A percentile compares a stretch with the other conserved stretches of the same genome.
Conservation (phyloP, 2,113 vertebrate genomes). For the Thamnaconus septentrionalis region DNA sequence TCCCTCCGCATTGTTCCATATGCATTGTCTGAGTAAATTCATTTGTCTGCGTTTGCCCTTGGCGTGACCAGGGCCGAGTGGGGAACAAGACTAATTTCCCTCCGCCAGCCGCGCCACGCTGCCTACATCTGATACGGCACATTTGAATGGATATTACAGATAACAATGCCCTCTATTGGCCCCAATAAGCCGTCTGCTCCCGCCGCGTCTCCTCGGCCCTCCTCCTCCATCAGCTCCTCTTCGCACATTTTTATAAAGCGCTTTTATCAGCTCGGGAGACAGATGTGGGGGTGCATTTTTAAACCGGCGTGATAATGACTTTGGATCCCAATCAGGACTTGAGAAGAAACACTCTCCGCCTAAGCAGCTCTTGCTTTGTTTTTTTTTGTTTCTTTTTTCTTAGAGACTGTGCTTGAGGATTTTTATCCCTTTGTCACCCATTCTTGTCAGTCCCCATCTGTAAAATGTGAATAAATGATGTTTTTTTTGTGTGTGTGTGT, state of each 20-base stretch:
- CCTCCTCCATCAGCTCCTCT: conserved; percentile 9
- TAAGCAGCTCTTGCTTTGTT: no score
- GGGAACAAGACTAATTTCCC: conserved; percentile 67
- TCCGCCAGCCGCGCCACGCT: conserved; percentile 45
- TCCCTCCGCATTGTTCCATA: conserved; percentile 32
- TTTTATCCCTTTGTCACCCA: conserved; percentile 20
- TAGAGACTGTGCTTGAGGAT: background rate
- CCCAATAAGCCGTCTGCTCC: conserved; percentile 57
- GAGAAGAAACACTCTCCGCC: no score
- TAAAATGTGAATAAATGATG: conserved; percentile 39
- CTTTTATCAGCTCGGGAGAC: no score
- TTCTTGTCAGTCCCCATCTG: conserved; percentile 32
- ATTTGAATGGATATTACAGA: conserved; percentile 73
- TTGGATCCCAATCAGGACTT: conserved; percentile 12
- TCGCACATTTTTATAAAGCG: background rate
- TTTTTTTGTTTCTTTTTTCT: background rate
- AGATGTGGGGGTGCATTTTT: background rate
- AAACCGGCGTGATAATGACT: conserved; percentile 31
- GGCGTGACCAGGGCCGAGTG: conserved; percentile 52
- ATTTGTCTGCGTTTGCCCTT: conserved; percentile 61
- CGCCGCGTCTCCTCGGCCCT: conserved; percentile 19
- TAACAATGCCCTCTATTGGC: conserved; percentile 73
- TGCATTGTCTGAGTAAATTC: conserved; percentile 56
- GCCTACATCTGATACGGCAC: conserved; percentile 60
- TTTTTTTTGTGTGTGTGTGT: conserved; percentile 7